Evolutionary conservation across 2,888 invertebrate genomes (phyloP).

Genomic region (Dusona sp.): DNA sequence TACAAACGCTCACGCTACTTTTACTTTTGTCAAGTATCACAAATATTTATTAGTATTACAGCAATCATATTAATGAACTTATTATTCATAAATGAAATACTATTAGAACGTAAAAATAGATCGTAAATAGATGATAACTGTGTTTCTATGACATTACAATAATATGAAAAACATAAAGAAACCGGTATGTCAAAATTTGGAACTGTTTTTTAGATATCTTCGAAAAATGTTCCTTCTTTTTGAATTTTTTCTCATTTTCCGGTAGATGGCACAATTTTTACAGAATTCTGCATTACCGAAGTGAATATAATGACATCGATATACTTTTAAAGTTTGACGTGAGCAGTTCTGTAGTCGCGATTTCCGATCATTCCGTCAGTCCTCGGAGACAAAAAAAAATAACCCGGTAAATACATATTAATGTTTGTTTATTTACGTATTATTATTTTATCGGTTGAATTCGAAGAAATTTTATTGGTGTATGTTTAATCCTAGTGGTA

Average conservation of each 20-base stretch:
- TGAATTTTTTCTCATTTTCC: background rate
- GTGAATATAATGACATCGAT: too few species aligned
- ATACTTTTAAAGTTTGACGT: background rate
- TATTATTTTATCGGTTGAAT: background rate
- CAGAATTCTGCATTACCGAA: background rate
- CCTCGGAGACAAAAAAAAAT: background rate
- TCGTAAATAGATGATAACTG: background rate
- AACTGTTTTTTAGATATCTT: background rate
- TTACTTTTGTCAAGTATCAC: background rate
- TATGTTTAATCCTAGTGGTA: background rate
- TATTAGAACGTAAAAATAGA: background rate
- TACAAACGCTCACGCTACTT: background rate
- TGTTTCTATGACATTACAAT: background rate
- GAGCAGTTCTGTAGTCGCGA: background rate
- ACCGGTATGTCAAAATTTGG: background rate
- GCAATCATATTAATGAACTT: background rate
- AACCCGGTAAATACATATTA: background rate
- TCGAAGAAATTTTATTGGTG: background rate
- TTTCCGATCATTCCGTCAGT: too few species aligned
- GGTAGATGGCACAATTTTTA: background rate
- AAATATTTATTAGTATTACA: too few species aligned
- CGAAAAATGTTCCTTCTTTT: too few species aligned
- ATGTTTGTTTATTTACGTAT: background rate
- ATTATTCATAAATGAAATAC: background rate
- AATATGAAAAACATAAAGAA: background rate